Conservation (phyloP, 2,113 vertebrate genomes). For the Pteronura brasiliensis region DNA sequence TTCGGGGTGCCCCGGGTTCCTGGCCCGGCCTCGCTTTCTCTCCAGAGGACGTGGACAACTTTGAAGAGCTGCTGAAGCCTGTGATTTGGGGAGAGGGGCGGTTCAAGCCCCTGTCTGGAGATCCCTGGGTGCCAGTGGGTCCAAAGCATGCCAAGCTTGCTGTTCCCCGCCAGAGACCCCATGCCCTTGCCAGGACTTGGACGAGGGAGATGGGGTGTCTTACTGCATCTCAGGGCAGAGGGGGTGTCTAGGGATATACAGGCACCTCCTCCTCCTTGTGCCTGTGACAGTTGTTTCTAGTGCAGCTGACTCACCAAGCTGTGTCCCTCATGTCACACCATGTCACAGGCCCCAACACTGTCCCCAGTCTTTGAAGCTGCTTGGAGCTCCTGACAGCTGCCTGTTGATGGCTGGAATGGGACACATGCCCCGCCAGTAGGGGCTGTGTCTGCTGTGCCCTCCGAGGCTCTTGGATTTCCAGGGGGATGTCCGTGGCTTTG, state of each 20-base stretch:
- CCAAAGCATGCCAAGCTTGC: not conserved
- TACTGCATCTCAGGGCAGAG: fast-evolving
- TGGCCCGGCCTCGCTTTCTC: not conserved
- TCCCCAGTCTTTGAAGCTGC: not conserved
- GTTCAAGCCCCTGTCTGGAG: not conserved
- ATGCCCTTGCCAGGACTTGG: no score
- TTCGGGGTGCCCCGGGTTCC: not conserved
- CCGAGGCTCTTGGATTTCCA: not conserved
- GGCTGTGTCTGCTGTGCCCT: not conserved
- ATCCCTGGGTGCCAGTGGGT: fast-evolving
- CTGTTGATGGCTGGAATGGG: not conserved
- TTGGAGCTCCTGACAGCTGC: not conserved
- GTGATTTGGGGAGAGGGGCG: not conserved
- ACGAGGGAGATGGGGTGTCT: not conserved
- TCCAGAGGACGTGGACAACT: not conserved
- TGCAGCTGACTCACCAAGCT: not conserved
- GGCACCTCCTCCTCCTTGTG: not conserved
- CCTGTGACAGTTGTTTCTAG: not conserved
- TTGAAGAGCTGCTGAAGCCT: not conserved
- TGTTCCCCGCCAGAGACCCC: not conserved
- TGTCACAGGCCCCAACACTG: not conserved
- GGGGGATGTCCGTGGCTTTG: not conserved
- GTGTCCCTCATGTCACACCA: not conserved
- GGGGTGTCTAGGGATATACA: fast-evolving
- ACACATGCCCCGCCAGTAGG: not conserved